Evolutionary conservation across 2,797 vertebrate genomes (phyloP).

Genomic region (Xerus rutilus): DNA sequence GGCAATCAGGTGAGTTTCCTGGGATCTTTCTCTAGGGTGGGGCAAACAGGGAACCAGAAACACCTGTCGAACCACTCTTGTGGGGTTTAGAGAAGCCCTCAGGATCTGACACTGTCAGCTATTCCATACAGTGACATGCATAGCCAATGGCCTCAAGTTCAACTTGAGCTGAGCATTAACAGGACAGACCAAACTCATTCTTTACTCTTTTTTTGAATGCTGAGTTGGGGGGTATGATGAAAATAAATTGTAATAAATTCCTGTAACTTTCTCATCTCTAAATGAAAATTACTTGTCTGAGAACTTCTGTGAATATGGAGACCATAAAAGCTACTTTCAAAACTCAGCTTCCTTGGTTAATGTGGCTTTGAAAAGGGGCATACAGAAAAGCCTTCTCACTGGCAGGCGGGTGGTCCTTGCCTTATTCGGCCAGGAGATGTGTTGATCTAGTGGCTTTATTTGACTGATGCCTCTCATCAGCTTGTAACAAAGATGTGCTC

Average conservation of each 20-base stretch:
- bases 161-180: background rate
- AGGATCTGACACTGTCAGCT: background rate
- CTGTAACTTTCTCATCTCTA: conserved; percentile 12
- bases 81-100: background rate
- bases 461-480: background rate
- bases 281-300: background rate
- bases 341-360: background rate
- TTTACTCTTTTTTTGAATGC: background rate
- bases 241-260: background rate
- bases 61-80: background rate
- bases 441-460: background rate
- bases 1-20: background rate
- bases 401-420: background rate
- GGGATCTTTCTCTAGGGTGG: conserved; percentile 31
- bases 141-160: background rate
- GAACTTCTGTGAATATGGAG: background rate
- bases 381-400: background rate
- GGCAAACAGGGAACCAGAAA: background rate
- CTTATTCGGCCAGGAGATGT: background rate
- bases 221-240: background rate
- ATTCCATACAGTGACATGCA: background rate
- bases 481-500: background rate
- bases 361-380: conserved; percentile 25
- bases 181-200: background rate
- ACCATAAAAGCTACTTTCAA: background rate